Percentiles rank a stretch among this genome's conserved stretches.
Conservation (phyloP, 2,888 invertebrate species). For the Euproctis similis region DNA sequence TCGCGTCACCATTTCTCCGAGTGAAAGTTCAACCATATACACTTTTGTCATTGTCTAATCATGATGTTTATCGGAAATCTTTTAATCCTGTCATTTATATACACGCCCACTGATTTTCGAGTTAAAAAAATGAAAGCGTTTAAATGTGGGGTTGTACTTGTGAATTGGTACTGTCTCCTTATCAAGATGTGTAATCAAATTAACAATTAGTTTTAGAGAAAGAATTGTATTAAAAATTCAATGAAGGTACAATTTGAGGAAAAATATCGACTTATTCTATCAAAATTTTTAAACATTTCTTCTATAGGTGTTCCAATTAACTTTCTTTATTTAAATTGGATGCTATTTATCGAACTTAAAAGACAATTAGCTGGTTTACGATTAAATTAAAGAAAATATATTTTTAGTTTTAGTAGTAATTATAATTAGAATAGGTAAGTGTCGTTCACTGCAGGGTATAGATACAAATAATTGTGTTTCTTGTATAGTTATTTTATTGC, state of each 20-base stretch:
- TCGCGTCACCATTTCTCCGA: conserved; percentile 54
- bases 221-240: no score
- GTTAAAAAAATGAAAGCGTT: conserved; percentile 52
- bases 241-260: no score
- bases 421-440: no score
- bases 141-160: conserved; percentile 29
- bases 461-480: conserved; percentile 7
- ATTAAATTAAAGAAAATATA: no score
- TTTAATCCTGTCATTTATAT: conserved; percentile 52
- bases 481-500: conserved; percentile 21
- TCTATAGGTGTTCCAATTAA: no score
- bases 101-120: conserved; percentile 47
- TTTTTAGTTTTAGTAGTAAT: no score
- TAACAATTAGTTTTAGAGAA: conserved; percentile 28
- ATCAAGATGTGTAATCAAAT: conserved; percentile 27
- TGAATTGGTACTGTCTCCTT: conserved; percentile 31
- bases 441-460: no score
- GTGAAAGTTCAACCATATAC: conserved; percentile 62
- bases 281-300: no score
- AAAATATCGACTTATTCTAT: no score
- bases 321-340: no score
- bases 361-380: no score
- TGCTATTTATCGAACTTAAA: no score
- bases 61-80: conserved; percentile 56
- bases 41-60: conserved; percentile 63